phyloP scores from a whole-genome alignment of 2,113 vertebrate species.

The Tinamus guttatus region DNA sequence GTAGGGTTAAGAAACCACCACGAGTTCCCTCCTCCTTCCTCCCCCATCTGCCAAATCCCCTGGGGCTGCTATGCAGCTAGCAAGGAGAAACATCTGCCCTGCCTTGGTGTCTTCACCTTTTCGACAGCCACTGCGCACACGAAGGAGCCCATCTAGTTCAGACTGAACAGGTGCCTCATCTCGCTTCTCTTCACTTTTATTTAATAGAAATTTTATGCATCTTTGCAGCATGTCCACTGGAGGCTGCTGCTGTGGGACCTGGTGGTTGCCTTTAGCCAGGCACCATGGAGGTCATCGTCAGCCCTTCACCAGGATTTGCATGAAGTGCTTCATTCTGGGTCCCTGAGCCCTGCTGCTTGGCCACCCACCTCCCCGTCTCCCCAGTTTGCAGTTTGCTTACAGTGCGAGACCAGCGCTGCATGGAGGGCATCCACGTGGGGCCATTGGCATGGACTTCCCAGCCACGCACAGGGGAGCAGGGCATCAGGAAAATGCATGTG shows the following conservation, averaged over 20 bases:
- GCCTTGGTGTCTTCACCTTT: too few species aligned
- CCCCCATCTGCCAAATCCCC: background rate
- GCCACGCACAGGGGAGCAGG: rapidly evolving
- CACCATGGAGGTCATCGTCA: background rate
- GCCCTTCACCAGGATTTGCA: too few species aligned
- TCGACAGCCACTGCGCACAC: too few species aligned
- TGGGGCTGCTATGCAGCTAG: background rate
- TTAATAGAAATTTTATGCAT: background rate
- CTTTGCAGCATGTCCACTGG: background rate
- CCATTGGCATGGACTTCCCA: rapidly evolving
- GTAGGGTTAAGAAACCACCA: background rate
- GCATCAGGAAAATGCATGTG: slow-evolving; percentile 63
- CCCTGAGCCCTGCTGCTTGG: background rate
- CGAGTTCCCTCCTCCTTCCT: too few species aligned
- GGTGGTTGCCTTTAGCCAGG: background rate
- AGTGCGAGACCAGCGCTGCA: rapidly evolving
- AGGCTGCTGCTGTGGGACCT: background rate
- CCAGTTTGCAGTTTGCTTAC: rapidly evolving
- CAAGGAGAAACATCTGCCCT: too few species aligned
- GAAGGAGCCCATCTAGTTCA: too few species aligned
- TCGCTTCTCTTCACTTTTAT: too few species aligned
- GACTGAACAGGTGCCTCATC: too few species aligned
- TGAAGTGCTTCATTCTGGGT: background rate
- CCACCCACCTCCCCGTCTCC: rapidly evolving
- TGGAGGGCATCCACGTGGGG: background rate